Base-by-base conservation (phyloP, 2,797 vertebrate genomes). In the Triplophysa yarkandensis region DNA sequence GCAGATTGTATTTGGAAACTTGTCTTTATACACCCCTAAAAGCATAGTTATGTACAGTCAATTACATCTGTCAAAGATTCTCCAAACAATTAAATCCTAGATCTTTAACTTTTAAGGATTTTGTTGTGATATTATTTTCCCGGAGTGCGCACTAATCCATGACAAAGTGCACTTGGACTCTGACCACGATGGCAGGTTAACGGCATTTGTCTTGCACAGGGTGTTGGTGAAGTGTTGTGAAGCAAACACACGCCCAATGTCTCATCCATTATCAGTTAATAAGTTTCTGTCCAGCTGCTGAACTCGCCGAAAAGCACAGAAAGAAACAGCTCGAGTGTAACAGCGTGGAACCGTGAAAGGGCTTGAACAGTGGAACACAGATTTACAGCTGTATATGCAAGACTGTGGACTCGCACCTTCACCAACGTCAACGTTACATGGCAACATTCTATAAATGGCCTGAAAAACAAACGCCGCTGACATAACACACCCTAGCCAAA, bases 131-230 rank as follows among this genome's bases (percentile, higher is more conserved):
- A 55, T 41, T 61, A 62, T n/a, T 8, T 21, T 32, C 7, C 32
- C 2, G 32, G 32, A 34, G 6, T 34, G 36, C 13, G 36, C 36
- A 39, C 13, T 43, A 43, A 11, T 39, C 36, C 36, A 13, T 13
- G 36, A 39, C 36, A 39, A 39, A 43, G 41, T 13, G 41, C 41
- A 43, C 44, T 46, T 46, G 19, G 44, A 46, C 44, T 46, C 44
- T 46, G 74, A 65, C 52, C 84, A 69, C 69, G 63, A 32, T 77
- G 73, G 67, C 84, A 80, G 80, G 77, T 68, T 81, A 81, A 70
- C 81, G 43, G 61, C 63, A 80, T 81, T 86, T 85, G 78, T 82
- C 76, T 82, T 82, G 78, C 79, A 67, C 80, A 76, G 72, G 74
- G 76, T 65, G 27, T 79, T 66, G 68, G 61, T 66, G 32, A 80